These are phyloP conservation scores for Epinephelus moara DNA, from an alignment of 2,113 vertebrate species.

Conservation along the genomic window DNA sequence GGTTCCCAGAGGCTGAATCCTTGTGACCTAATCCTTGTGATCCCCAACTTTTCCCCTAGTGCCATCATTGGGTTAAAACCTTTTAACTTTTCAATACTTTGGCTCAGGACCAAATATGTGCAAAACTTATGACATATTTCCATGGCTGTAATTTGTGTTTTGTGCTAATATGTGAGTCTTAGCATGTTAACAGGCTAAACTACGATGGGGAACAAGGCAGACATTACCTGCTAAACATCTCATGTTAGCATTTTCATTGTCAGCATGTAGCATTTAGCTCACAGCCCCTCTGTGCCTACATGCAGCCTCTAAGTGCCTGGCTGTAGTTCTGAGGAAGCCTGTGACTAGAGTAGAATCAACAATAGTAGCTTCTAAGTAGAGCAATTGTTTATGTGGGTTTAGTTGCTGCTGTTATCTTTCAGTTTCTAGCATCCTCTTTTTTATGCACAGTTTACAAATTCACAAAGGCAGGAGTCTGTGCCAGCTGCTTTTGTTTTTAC, in stretches of 20 bases:
- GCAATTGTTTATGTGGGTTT: constrained; percentile 1
- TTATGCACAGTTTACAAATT: not conserved
- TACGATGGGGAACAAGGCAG: not conserved
- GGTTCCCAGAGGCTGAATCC: too few relatives aligned
- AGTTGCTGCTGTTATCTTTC: not conserved
- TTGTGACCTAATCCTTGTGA: too few relatives aligned
- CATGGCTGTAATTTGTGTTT: too few relatives aligned
- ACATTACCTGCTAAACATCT: not conserved
- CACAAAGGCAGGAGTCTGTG: not conserved
- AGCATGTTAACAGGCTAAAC: not conserved
- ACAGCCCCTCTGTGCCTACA: too few relatives aligned
- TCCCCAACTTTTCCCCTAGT: too few relatives aligned
- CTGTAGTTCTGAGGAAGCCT: not conserved
- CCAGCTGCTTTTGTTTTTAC: not conserved
- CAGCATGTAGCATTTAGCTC: not conserved
- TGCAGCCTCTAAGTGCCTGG: not conserved
- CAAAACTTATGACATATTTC: too few relatives aligned
- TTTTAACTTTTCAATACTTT: too few relatives aligned
- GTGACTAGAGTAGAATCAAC: not conserved
- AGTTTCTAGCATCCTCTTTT: not conserved
- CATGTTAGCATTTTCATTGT: too few relatives aligned
- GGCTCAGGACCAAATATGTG: too few relatives aligned
- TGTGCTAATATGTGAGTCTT: too few relatives aligned
- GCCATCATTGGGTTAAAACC: too few relatives aligned
- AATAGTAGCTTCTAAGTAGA: not conserved